Conservation (phyloP, 2,888 invertebrate genomes). For the Drosophila peninsularis region DNA sequence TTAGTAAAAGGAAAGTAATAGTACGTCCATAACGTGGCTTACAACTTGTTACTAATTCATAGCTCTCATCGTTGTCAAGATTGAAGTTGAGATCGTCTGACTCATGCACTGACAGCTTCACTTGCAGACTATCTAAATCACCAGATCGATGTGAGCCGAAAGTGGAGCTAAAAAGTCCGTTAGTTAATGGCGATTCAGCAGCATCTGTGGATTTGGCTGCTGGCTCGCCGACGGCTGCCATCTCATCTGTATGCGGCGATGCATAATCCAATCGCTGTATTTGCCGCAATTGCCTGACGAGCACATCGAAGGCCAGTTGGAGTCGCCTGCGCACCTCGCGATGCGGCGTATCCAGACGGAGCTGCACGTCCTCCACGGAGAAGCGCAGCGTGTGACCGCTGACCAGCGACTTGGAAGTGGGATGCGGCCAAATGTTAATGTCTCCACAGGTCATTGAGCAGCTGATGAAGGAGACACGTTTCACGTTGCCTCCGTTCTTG, state of each 20-base stretch:
- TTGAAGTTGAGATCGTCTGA: constrained; percentile 87
- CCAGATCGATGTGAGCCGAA: constrained; percentile 67
- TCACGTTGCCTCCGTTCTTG: constrained; percentile 36
- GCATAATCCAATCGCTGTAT: constrained; percentile 80
- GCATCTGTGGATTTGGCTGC: constrained; percentile 31
- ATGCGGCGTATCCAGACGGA: constrained; percentile 81
- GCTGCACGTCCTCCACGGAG: constrained; percentile 79
- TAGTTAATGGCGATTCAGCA: constrained; percentile 38
- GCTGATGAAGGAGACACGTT: constrained; percentile 88
- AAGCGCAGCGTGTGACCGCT: constrained; percentile 88
- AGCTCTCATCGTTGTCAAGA: constrained; percentile 90
- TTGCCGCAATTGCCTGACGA: constrained; percentile 81
- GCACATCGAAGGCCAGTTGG: constrained; percentile 80
- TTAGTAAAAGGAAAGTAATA: background rate
- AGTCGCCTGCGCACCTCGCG: constrained; percentile 78
- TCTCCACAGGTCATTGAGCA: constrained; percentile 92
- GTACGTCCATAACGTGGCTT: constrained; percentile 64
- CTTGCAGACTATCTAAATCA: constrained; percentile 81
- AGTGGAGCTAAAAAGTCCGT: constrained; percentile 58
- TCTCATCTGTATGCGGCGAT: constrained; percentile 36
- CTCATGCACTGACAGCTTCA: constrained; percentile 86
- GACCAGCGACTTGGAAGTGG: constrained; percentile 89
- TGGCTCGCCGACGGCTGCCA: constrained; percentile 36
- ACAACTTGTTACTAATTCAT: constrained; percentile 87
- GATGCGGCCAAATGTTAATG: constrained; percentile 91